These are phyloP conservation scores for Girardia tigrina DNA, from an alignment of 2,888 invertebrate genomes.

Conservation along the genomic window DNA sequence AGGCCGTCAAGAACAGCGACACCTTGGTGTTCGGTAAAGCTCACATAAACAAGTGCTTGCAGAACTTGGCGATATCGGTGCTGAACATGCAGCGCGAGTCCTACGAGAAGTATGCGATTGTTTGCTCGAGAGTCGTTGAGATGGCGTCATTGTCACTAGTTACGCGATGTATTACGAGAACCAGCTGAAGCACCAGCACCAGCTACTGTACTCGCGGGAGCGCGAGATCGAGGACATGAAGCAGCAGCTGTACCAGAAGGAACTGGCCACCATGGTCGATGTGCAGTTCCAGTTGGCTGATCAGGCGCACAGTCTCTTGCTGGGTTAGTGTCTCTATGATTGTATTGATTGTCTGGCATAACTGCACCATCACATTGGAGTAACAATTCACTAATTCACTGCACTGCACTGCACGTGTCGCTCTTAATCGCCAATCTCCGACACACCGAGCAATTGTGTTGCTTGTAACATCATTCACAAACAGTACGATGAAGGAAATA, in stretches of 20 bases:
- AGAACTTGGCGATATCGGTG: constrained; percentile 42
- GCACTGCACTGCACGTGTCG: too few relatives aligned
- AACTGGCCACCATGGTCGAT: constrained; percentile 42
- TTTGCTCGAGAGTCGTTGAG: neutral
- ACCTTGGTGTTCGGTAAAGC: constrained; percentile 41
- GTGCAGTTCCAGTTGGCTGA: constrained; percentile 48
- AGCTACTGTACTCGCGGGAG: constrained; percentile 45
- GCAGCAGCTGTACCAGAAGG: constrained; percentile 42
- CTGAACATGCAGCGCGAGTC: constrained; percentile 46
- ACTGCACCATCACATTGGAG: too few relatives aligned
- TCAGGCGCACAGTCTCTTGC: constrained; percentile 44
- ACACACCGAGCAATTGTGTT: too few relatives aligned
- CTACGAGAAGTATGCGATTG: constrained; percentile 43
- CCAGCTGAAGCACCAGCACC: constrained; percentile 44
- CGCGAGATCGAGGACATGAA: constrained; percentile 44
- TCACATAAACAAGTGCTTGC: constrained; percentile 43
- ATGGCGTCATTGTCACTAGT: constrained; percentile 38
- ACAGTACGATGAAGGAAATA: too few relatives aligned
- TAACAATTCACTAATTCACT: too few relatives aligned
- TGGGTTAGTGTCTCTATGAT: too few relatives aligned
- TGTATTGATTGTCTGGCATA: too few relatives aligned
- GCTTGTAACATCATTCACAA: too few relatives aligned
- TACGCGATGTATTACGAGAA: constrained; percentile 50
- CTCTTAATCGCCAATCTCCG: too few relatives aligned
- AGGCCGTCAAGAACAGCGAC: constrained; percentile 38